Conservation (phyloP, 2,888 invertebrate species). For the Philonicus albiceps region DNA sequence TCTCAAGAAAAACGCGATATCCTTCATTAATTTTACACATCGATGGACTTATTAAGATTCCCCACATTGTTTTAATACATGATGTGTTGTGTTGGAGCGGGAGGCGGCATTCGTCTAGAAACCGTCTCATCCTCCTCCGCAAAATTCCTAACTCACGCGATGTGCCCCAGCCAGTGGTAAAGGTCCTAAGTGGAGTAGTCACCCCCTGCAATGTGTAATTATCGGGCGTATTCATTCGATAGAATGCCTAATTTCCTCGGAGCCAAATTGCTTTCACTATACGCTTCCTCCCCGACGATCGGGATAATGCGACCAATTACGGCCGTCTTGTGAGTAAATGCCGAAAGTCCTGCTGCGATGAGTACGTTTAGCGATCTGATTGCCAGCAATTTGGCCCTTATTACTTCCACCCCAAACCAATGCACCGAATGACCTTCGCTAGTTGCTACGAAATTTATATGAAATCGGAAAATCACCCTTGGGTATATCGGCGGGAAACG, state of each 20-base stretch:
- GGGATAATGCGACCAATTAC: conserved; percentile 4
- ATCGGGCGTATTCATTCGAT: background rate
- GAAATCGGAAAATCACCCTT: background rate
- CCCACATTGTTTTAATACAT: background rate
- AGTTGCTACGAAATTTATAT: conserved; percentile 15
- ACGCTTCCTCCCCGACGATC: background rate
- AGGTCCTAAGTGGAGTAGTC: background rate
- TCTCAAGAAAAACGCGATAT: background rate
- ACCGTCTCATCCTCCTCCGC: background rate
- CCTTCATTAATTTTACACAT: conserved; percentile 8
- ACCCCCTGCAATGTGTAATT: background rate
- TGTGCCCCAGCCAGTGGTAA: background rate
- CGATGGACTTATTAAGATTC: background rate
- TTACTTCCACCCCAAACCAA: background rate
- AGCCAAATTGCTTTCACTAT: background rate
- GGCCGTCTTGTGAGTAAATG: background rate
- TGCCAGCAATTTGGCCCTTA: background rate
- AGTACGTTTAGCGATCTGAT: conserved; percentile 8
- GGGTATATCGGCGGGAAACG: conserved; percentile 21
- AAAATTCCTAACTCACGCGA: background rate
- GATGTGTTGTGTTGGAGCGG: background rate
- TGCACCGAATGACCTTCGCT: background rate
- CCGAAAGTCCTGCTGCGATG: conserved; percentile 6
- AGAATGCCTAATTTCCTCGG: background rate
- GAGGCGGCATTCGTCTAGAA: background rate